These are phyloP conservation scores for Candidula unifasciata DNA, from an alignment of 2,888 invertebrate species.

Conservation along the genomic window DNA sequence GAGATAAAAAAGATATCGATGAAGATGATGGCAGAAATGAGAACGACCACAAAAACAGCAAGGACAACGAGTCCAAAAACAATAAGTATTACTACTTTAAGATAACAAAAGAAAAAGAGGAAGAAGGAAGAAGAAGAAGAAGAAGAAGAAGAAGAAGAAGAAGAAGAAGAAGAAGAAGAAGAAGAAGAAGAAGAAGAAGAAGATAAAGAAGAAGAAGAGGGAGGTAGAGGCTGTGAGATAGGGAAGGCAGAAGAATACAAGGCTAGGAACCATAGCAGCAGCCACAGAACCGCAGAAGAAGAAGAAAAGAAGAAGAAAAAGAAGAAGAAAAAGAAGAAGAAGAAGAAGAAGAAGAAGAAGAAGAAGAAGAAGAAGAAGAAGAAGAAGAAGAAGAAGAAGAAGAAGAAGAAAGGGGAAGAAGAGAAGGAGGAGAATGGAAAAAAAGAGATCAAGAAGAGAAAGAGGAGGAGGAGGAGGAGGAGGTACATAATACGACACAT, in stretches of 20 bases:
- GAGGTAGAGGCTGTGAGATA: not conserved
- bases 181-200: not conserved
- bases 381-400: not conserved
- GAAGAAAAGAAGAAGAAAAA: not conserved
- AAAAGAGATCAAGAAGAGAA: too few relatives aligned
- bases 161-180: not conserved
- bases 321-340: too few relatives aligned
- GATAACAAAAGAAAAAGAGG: too few relatives aligned
- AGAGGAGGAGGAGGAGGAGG: too few relatives aligned
- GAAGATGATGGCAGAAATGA: too few relatives aligned
- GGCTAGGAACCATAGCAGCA: not conserved
- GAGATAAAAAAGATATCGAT: too few relatives aligned
- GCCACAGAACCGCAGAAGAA: too few relatives aligned
- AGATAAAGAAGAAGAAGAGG: not conserved
- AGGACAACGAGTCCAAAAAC: too few relatives aligned
- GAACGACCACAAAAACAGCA: too few relatives aligned
- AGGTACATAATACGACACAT: not conserved
- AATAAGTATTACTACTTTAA: too few relatives aligned
- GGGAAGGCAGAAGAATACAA: not conserved
- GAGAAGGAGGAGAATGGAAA: too few relatives aligned
- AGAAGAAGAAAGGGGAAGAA: not conserved
- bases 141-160: not conserved
- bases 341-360: too few relatives aligned
- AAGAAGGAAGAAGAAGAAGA: not conserved
- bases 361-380: not conserved